phyloP scores from a whole-genome alignment of 2,888 invertebrate genomes.

The Iselma pallidipennis region DNA sequence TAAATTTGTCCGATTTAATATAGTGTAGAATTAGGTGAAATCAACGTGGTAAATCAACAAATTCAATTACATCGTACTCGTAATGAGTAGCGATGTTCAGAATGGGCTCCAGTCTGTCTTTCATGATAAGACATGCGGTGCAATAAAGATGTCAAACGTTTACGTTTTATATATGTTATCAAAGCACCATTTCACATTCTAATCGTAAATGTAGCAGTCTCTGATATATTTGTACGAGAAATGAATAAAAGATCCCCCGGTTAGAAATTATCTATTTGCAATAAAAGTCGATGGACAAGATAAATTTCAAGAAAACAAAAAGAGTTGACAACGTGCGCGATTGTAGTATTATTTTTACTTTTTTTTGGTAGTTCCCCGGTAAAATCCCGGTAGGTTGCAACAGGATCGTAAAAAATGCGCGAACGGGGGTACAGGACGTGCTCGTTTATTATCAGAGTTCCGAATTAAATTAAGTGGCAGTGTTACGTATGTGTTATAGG shows the following conservation, averaged over 20 bases:
- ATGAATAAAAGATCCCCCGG: neutral
- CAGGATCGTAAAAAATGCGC: neutral
- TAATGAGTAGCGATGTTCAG: conserved; percentile 21
- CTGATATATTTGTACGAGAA: conserved; percentile 1
- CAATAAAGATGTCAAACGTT: conserved; percentile 36
- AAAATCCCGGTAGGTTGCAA: neutral
- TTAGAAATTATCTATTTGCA: neutral
- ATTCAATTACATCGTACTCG: conserved; percentile 24
- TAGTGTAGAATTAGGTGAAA: conserved; percentile 2
- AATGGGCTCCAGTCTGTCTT: conserved; percentile 8
- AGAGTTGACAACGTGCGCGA: neutral
- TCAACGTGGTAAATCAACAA: conserved; percentile 23
- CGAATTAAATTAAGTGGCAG: conserved; percentile 22
- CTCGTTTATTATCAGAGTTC: conserved; percentile 8
- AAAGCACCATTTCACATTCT: conserved; percentile 29
- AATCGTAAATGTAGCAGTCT: conserved; percentile 27
- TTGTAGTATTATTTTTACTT: neutral
- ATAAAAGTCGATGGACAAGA: no score
- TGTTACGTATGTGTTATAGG: conserved; percentile 21
- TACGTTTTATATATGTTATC: conserved; percentile 30
- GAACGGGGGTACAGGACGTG: neutral
- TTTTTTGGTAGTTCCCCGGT: no score
- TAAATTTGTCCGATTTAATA: conserved; percentile 6
- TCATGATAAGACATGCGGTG: conserved; percentile 22
- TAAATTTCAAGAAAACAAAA: no score